These are phyloP conservation scores for Zelostemma sp. DNA, from an alignment of 1,140 invertebrate species.

Conservation along the genomic window DNA sequence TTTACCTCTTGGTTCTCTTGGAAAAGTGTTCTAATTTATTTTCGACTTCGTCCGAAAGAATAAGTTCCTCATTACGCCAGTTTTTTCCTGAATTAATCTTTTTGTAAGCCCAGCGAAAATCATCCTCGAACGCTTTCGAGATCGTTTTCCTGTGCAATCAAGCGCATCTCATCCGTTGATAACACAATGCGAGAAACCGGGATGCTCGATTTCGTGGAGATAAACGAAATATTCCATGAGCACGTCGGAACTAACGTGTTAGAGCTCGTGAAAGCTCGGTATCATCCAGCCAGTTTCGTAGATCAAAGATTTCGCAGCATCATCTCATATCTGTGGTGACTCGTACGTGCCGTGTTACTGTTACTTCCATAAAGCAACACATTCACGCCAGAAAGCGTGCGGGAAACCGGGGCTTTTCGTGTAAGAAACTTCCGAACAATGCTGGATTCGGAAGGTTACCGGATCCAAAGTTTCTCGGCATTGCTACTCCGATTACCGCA, in stretches of 20 bases:
- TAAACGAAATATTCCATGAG: constrained; percentile 4
- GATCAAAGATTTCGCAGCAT: constrained; percentile 6
- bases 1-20: too few species aligned
- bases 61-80: too few species aligned
- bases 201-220: background rate
- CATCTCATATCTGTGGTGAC: constrained; percentile 4
- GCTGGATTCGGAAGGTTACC: constrained; percentile 31
- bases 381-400: background rate
- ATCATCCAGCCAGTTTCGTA: constrained; percentile 1
- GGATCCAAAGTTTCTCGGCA: constrained; percentile 14
- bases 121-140: too few species aligned
- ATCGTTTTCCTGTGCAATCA: too few species aligned
- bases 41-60: too few species aligned
- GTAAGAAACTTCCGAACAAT: constrained; percentile 38
- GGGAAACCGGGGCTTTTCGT: constrained; percentile 4
- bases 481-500: constrained; percentile 30
- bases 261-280: constrained; percentile 2
- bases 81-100: too few species aligned
- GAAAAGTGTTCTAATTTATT: too few species aligned
- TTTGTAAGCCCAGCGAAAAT: too few species aligned
- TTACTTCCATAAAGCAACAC: constrained; percentile 15
- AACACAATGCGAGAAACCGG: too few species aligned
- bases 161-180: too few species aligned
- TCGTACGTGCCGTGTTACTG: background rate
- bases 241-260: background rate